Percentiles rank a stretch among this genome's conserved stretches.
phyloP scores from a whole-genome alignment of 37 sponge, comb jelly and placozoan genomes.

The Tethya wilhelma region DNA sequence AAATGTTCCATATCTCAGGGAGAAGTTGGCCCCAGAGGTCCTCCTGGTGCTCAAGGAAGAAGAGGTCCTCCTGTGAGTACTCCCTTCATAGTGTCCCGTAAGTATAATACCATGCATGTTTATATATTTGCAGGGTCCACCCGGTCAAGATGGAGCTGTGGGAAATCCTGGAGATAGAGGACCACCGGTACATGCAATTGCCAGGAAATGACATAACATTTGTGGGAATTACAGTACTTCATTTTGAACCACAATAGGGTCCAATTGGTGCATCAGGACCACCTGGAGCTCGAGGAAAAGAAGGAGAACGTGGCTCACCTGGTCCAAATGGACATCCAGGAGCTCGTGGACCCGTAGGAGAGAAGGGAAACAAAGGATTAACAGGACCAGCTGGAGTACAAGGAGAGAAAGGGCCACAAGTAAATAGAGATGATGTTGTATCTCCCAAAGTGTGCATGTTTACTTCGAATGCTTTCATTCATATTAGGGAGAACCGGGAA shows the following conservation, averaged over 20 bases:
- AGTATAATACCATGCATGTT: neutral
- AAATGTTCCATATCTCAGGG: conserved; percentile 24
- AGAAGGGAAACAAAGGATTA: conserved; percentile 58
- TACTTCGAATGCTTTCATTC: too few relatives aligned
- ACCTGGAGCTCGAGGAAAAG: conserved; percentile 60
- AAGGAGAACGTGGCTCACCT: conserved; percentile 46
- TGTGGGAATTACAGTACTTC: neutral
- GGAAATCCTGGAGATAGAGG: conserved; percentile 71
- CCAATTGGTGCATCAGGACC: conserved; percentile 63
- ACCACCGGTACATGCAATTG: conserved; percentile 33
- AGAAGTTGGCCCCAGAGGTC: conserved; percentile 53
- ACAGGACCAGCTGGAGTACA: conserved; percentile 49
- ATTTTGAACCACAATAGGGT: conserved; percentile 25
- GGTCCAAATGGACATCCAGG: conserved; percentile 40
- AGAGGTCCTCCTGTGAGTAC: conserved; percentile 48
- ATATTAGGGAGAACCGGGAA: conserved; percentile 51
- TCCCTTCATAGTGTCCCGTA: neutral
- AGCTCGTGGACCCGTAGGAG: conserved; percentile 53
- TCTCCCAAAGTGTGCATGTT: neutral
- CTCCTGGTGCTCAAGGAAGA: conserved; percentile 64
- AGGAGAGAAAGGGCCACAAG: conserved; percentile 58
- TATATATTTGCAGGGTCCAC: conserved; percentile 44
- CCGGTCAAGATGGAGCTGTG: conserved; percentile 61
- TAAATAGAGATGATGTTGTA: conserved; percentile 6
- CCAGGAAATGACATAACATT: neutral